phyloP scores from a whole-genome alignment of 2,888 invertebrate genomes.

The Drosophila picticornis region DNA sequence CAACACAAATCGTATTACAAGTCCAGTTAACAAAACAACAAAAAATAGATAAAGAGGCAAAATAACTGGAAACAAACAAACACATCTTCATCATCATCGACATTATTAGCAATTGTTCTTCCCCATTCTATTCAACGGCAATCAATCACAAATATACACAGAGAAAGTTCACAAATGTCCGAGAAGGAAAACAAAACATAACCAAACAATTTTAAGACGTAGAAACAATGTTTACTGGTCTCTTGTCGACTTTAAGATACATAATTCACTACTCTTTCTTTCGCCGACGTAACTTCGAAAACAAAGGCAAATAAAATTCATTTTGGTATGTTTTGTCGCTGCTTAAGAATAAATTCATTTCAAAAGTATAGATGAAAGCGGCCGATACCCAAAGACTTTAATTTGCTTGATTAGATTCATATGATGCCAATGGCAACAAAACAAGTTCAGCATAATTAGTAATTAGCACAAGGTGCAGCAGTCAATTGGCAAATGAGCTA shows the following conservation, averaged over 20 bases:
- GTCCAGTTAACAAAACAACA: slow-evolving; percentile 13
- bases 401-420: slow-evolving; percentile 9
- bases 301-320: not conserved
- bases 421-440: slow-evolving; percentile 6
- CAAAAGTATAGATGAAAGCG: not conserved
- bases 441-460: slow-evolving; percentile 9
- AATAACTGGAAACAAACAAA: slow-evolving; percentile 6
- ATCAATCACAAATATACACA: slow-evolving; percentile 25
- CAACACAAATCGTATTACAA: slow-evolving; percentile 17
- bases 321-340: not conserved
- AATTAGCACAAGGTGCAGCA: slow-evolving; percentile 23
- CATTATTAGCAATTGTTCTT: slow-evolving; percentile 10
- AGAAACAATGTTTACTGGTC: not conserved
- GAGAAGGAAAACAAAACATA: not conserved
- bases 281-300: not conserved
- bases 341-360: not conserved
- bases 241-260: not conserved
- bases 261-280: not conserved
- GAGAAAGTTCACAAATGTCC: not conserved
- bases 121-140: not conserved
- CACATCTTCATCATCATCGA: slow-evolving; percentile 2
- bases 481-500: not conserved
- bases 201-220: not conserved
- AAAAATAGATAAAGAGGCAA: slow-evolving; percentile 7
- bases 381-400: not conserved